phyloP scores from a whole-genome alignment of 1,140 invertebrate species.

The Battus philenor region DNA sequence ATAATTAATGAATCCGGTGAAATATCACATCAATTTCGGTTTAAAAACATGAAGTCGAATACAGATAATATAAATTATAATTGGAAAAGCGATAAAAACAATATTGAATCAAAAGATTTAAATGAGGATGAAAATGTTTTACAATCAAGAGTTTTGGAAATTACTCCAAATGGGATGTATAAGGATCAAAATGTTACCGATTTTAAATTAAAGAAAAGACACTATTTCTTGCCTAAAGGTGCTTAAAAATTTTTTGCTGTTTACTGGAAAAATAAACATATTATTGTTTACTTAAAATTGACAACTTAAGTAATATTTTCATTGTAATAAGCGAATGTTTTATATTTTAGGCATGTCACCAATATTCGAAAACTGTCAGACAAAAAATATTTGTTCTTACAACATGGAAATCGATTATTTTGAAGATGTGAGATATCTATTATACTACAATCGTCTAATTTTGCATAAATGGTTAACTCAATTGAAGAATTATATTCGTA shows the following conservation, averaged over 20 bases:
- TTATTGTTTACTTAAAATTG: too few relatives aligned
- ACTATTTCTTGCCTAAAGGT: constrained; percentile 57
- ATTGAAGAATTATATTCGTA: too few relatives aligned
- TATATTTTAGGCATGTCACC: constrained; percentile 52
- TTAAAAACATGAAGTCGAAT: too few relatives aligned
- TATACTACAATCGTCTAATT: too few relatives aligned
- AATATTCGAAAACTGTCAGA: constrained; percentile 34
- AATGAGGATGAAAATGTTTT: background rate
- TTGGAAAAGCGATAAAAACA: too few relatives aligned
- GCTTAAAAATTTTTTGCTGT: constrained; percentile 4
- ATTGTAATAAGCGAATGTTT: too few relatives aligned
- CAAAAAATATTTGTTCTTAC: constrained; percentile 27
- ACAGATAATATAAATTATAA: too few relatives aligned
- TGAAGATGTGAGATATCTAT: constrained; percentile 45
- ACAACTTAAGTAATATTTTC: too few relatives aligned
- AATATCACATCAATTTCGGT: constrained; percentile 6
- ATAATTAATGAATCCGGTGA: background rate
- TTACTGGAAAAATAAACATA: background rate
- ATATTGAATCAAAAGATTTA: too few relatives aligned
- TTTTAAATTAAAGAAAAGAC: constrained; percentile 43
- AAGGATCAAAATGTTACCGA: too few relatives aligned
- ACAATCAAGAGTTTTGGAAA: background rate
- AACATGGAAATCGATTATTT: constrained; percentile 42
- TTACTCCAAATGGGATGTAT: background rate
- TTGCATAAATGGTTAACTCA: too few relatives aligned